A percentile compares a stretch with the other conserved stretches of the same genome.
Conservation (phyloP, 2,797 vertebrate genomes). For the Poeciliopsis turneri region DNA sequence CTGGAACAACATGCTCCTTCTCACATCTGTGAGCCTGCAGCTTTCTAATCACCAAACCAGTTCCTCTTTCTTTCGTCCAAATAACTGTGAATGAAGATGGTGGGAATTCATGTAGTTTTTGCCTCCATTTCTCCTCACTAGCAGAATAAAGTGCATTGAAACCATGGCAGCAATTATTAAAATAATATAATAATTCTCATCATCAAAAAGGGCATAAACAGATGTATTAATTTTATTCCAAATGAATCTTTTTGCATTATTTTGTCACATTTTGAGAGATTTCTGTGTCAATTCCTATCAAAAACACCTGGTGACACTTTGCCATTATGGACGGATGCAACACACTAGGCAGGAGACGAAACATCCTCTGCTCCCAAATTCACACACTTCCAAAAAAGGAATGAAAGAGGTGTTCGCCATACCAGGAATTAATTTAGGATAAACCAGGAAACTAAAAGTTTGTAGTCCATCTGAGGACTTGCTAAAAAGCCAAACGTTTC, state of each 20-base stretch:
- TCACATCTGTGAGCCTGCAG: constrained; percentile 34
- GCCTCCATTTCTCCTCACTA: constrained; percentile 16
- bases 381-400: not conserved
- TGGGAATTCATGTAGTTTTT: constrained; percentile 30
- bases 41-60: constrained; percentile 45
- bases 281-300: not conserved
- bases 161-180: not conserved
- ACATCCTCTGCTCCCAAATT: not conserved
- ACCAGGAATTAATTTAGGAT: not conserved
- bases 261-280: not conserved
- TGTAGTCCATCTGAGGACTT: not conserved
- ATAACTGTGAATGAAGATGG: constrained; percentile 39
- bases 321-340: not conserved
- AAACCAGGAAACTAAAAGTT: not conserved
- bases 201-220: not conserved
- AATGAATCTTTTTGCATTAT: not conserved
- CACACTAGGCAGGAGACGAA: constrained; percentile 1
- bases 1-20: constrained; percentile 34
- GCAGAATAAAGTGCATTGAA: constrained; percentile 25
- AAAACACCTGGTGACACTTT: not conserved
- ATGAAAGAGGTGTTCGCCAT: not conserved
- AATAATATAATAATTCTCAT: not conserved
- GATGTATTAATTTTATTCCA: not conserved
- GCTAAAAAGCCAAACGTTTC: not conserved
- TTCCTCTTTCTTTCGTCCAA: constrained; percentile 17